Evolutionary conservation across 2,797 vertebrate species (phyloP).

Genomic region (Novumbra hubbsi): DNA sequence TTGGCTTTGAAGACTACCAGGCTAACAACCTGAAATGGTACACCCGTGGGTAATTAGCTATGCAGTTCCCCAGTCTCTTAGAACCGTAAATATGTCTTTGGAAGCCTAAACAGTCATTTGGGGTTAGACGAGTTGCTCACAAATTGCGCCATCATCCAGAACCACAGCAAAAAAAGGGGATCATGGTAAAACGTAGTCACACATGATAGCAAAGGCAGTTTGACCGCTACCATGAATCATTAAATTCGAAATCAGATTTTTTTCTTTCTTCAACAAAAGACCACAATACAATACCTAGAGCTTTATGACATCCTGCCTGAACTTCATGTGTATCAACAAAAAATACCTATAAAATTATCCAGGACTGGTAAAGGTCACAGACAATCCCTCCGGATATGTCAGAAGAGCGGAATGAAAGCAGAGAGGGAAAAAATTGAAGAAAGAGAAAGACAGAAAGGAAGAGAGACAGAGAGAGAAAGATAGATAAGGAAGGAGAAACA

Average conservation of each 20-base stretch:
- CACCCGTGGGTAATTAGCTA: constrained; percentile 67
- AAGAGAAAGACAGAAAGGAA: too few species aligned
- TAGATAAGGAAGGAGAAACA: too few species aligned
- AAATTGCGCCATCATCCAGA: constrained; percentile 64
- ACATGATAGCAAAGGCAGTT: constrained; percentile 19
- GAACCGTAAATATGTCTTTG: constrained; percentile 71
- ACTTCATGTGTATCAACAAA: background rate
- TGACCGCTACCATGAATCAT: background rate
- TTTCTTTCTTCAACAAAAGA: too few species aligned
- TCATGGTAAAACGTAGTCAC: constrained; percentile 34
- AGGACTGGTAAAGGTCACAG: background rate
- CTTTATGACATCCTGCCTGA: too few species aligned
- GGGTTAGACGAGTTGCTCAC: constrained; percentile 56
- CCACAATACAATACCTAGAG: too few species aligned
- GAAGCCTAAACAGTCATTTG: constrained; percentile 71
- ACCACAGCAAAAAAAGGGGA: constrained; percentile 24
- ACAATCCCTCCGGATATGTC: constrained; percentile 50
- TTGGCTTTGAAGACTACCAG: constrained; percentile 57
- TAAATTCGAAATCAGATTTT: too few species aligned
- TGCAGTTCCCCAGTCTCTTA: constrained; percentile 51
- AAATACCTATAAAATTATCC: constrained; percentile 11
- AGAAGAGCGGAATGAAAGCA: too few species aligned
- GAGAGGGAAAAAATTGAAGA: too few species aligned
- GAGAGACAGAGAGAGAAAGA: too few species aligned
- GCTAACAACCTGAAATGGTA: constrained; percentile 62